These are phyloP conservation scores for Cataglyphis livida DNA, from an alignment of 2,888 invertebrate species.

Conservation along the genomic window DNA sequence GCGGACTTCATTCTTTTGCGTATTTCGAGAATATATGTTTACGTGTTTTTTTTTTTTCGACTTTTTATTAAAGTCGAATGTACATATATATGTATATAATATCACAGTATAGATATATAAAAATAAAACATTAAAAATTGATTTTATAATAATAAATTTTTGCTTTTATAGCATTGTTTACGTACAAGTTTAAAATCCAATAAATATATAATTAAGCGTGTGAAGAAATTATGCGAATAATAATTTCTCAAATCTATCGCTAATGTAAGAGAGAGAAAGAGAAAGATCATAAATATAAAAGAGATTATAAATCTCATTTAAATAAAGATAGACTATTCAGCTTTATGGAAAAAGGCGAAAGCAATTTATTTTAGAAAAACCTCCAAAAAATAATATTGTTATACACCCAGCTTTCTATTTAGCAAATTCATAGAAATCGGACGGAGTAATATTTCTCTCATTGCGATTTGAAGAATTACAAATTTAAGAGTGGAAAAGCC, in stretches of 20 bases:
- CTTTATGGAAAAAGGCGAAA: slow-evolving; percentile 18
- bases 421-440: slow-evolving; percentile 22
- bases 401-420: slow-evolving; percentile 6
- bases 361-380: slow-evolving; percentile 42
- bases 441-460: not conserved
- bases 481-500: slow-evolving; percentile 14
- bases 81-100: not conserved
- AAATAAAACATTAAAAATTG: not conserved
- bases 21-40: not conserved
- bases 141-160: slow-evolving; percentile 6
- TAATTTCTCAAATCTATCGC: slow-evolving; percentile 24
- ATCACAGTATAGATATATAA: not conserved
- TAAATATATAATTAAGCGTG: not conserved
- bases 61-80: not conserved
- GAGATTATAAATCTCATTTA: slow-evolving; percentile 35
- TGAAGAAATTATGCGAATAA: slow-evolving; percentile 17
- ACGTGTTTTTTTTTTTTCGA: not conserved
- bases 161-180: not conserved
- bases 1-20: not conserved
- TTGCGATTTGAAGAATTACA: slow-evolving; percentile 9
- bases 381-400: not conserved
- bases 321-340: slow-evolving; percentile 32
- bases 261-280: not conserved
- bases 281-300: slow-evolving; percentile 21
- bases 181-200: not conserved